Percentiles rank a stretch among this genome's conserved stretches.
Evolutionary conservation across 2,888 invertebrate species (phyloP).

Genomic region (Palloptera scutellata): DNA sequence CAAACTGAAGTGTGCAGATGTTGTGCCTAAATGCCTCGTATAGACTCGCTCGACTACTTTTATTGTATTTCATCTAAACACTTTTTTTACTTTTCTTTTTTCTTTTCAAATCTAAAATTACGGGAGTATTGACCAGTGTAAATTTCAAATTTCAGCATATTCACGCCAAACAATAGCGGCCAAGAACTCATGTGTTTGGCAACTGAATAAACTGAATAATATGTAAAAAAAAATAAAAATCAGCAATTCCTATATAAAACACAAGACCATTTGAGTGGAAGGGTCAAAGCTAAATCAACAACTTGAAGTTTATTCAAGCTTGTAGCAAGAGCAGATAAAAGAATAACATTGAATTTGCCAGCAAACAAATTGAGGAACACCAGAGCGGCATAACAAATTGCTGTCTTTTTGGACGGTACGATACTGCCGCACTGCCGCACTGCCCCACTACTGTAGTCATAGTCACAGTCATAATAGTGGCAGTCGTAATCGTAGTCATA

Average conservation of each 20-base stretch:
- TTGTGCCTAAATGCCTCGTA: constrained; percentile 37
- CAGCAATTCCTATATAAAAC: constrained; percentile 13
- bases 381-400: constrained; percentile 28
- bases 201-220: constrained; percentile 5
- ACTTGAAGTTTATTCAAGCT: constrained; percentile 14
- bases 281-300: constrained; percentile 34
- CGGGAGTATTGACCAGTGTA: constrained; percentile 59
- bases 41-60: constrained; percentile 56
- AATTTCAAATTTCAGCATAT: constrained; percentile 54
- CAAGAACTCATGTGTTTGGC: constrained; percentile 36
- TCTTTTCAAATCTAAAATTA: constrained; percentile 47
- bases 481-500: no score
- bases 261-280: constrained; percentile 29
- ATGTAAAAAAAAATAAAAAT: constrained; percentile 5
- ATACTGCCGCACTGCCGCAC: constrained; percentile 22
- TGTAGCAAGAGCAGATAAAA: constrained; percentile 22
- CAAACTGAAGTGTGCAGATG: constrained; percentile 42
- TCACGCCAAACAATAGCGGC: constrained; percentile 50
- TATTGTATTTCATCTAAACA: constrained; percentile 43
- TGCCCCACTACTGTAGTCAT: no score
- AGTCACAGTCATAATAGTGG: no score
- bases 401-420: constrained; percentile 19
- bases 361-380: constrained; percentile 16
- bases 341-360: constrained; percentile 3
- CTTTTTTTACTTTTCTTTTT: constrained; percentile 18